Conservation (phyloP, 2,888 invertebrate species). For the Sipha maydis region DNA sequence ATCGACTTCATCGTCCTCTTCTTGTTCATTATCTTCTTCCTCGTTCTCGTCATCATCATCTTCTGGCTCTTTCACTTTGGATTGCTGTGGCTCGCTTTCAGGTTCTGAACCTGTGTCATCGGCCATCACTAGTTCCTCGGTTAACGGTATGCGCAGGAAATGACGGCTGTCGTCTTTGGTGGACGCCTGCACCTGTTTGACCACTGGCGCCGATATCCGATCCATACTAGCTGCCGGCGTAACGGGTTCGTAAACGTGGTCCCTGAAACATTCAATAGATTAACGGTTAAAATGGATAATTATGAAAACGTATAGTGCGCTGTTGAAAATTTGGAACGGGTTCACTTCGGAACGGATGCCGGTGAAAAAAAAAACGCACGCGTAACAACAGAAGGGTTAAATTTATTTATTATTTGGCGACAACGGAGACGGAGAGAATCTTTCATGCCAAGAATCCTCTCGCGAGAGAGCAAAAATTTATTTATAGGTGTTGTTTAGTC, state of each 20-base stretch:
- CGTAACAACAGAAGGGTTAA: conserved; percentile 55
- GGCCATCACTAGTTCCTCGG: conserved; percentile 64
- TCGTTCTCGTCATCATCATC: conserved; percentile 66
- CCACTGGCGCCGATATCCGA: conserved; percentile 67
- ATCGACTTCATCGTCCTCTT: conserved; percentile 64
- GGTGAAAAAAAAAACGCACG: conserved; percentile 1
- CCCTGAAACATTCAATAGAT: conserved; percentile 73
- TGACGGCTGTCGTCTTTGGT: conserved; percentile 58
- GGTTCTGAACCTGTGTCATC: conserved; percentile 68
- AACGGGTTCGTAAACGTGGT: conserved; percentile 93
- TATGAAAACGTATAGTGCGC: background rate
- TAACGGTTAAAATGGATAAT: too few relatives aligned
- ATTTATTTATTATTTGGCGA: conserved; percentile 57
- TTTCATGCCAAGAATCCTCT: conserved; percentile 57
- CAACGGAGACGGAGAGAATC: conserved; percentile 44
- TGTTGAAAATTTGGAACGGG: background rate
- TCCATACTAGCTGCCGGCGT: conserved; percentile 74
- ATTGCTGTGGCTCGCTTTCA: conserved; percentile 67
- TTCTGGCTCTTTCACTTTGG: conserved; percentile 64
- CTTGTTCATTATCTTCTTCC: conserved; percentile 68
- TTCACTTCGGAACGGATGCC: background rate
- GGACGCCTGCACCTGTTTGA: conserved; percentile 60
- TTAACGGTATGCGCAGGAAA: conserved; percentile 65
- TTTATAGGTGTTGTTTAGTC: conserved; percentile 51
- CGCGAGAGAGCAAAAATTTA: conserved; percentile 53